A percentile compares a stretch with the other conserved stretches of the same genome.
These are phyloP conservation scores for Urocolius indicus DNA, from an alignment of 2,113 vertebrate genomes.

Conservation along the genomic window DNA sequence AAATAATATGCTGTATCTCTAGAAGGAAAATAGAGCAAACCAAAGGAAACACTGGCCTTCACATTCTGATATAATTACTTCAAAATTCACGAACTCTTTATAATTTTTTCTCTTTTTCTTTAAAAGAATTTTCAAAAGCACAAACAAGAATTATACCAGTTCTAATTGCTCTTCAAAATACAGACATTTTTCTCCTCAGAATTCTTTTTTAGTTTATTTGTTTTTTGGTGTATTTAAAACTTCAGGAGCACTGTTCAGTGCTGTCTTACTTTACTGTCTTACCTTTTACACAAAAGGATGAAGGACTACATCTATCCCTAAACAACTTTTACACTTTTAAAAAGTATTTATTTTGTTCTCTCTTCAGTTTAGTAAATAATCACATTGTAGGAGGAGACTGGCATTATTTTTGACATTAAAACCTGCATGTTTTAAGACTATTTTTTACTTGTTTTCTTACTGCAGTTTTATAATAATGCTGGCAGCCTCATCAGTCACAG, in stretches of 20 bases:
- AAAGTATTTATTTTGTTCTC: not conserved
- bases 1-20: not conserved
- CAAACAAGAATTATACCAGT: not conserved
- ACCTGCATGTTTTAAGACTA: not conserved
- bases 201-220: not conserved
- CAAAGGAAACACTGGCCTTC: not conserved
- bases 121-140: not conserved
- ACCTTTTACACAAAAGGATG: not conserved
- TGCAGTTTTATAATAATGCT: not conserved
- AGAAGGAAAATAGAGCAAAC: not conserved
- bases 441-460: not conserved
- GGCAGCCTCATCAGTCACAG: not conserved
- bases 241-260: not conserved
- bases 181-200: accelerated
- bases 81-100: not conserved
- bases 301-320: not conserved
- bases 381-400: not conserved
- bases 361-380: not conserved
- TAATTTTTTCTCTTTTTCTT: not conserved
- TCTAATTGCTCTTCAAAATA: not conserved
- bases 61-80: not conserved
- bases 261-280: too few relatives aligned
- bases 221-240: not conserved
- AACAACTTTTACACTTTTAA: not conserved
- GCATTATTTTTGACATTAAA: not conserved